Conservation (phyloP, 2,113 vertebrate genomes). For the Nannobrachium achirus region DNA sequence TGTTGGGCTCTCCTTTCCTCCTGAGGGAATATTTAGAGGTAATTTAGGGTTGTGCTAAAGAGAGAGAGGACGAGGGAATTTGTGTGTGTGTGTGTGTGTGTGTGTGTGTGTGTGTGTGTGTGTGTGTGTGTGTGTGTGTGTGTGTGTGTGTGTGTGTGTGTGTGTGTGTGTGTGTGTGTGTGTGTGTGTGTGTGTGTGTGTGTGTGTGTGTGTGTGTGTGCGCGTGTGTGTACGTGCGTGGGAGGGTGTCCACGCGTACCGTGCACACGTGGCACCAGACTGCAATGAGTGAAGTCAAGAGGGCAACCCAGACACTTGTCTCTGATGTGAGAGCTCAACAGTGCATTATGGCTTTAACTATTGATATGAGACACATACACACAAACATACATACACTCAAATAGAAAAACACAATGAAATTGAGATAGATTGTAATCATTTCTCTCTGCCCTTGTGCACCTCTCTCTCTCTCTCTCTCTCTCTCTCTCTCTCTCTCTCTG, state of each 20-base stretch:
- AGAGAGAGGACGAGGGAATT: slow-evolving; percentile 21
- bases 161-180: background rate
- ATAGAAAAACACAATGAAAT: slow-evolving; percentile 2
- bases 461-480: background rate
- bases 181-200: background rate
- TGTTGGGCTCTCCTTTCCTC: slow-evolving; percentile 35
- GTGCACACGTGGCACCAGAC: background rate
- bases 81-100: slow-evolving; percentile 6
- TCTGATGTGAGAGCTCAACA: slow-evolving; percentile 41
- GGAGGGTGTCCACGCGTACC: background rate
- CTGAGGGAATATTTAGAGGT: slow-evolving; percentile 52
- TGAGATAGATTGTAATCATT: slow-evolving; percentile 17
- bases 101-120: background rate
- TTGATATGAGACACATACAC: slow-evolving; percentile 40
- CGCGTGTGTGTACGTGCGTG: background rate
- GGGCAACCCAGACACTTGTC: slow-evolving; percentile 20
- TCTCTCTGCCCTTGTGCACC: background rate
- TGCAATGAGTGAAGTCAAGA: slow-evolving; percentile 32
- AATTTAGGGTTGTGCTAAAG: slow-evolving; percentile 55
- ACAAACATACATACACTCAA: background rate
- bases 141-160: no score
- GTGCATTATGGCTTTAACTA: slow-evolving; percentile 46
- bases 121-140: slow-evolving; percentile 1
- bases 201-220: background rate
- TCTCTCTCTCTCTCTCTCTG: background rate